Evolutionary conservation across 2,888 invertebrate species (phyloP).

Genomic region (Stegana nigrithorax): DNA sequence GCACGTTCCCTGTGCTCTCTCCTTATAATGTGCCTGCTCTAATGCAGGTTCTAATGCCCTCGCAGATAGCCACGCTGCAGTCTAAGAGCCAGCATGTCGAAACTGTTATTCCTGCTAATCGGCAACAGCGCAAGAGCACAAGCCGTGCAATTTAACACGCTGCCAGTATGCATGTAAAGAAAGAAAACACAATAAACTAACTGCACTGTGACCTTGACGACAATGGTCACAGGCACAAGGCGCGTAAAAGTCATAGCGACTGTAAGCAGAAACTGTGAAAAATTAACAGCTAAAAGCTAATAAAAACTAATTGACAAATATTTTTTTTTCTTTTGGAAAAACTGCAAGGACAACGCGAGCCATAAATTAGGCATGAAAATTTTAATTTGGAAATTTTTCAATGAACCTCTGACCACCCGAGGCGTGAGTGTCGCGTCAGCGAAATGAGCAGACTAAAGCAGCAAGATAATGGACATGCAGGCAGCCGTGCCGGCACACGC

Average conservation of each 20-base stretch:
- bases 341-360: background rate
- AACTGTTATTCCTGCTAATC: background rate
- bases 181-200: too few relatives aligned
- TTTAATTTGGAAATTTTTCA: background rate
- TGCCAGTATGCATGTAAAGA: background rate
- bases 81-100: background rate
- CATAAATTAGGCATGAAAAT: slow-evolving; percentile 8
- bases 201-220: background rate
- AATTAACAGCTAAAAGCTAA: slow-evolving; percentile 16
- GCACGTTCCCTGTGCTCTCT: background rate
- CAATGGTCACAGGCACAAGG: background rate
- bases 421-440: slow-evolving; percentile 5
- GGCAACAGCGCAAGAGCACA: slow-evolving; percentile 1
- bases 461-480: background rate
- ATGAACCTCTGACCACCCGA: background rate
- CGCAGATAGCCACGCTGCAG: background rate
- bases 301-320: slow-evolving; percentile 9
- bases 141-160: slow-evolving; percentile 6
- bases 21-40: too few relatives aligned
- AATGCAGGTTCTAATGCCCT: background rate
- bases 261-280: slow-evolving; percentile 9
- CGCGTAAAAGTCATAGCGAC: background rate
- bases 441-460: background rate
- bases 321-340: background rate
- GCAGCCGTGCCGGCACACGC: background rate